A percentile compares a stretch with the other conserved stretches of the same genome.
phyloP scores from a whole-genome alignment of 2,113 vertebrate genomes.

The Xenopus borealis region DNA sequence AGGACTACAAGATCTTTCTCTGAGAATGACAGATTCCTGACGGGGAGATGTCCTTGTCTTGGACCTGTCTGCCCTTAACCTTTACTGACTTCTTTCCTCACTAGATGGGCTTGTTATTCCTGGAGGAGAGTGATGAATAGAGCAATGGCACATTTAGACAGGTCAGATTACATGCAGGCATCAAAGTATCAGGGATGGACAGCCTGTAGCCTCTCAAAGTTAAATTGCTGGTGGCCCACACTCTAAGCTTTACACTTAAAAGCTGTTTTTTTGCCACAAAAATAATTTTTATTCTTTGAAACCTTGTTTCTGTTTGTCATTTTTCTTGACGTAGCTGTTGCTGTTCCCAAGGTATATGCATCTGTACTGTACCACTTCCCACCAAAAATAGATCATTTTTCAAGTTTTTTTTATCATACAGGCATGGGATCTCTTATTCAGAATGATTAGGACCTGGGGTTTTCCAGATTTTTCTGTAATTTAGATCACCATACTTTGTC shows the following conservation, averaged over 20 bases:
- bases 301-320: no score
- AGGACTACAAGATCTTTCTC: constrained; percentile 23
- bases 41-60: constrained; percentile 40
- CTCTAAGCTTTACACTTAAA: background rate
- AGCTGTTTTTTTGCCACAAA: no score
- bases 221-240: constrained; percentile 3
- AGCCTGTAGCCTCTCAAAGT: constrained; percentile 28
- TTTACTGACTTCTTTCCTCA: constrained; percentile 41
- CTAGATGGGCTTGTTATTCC: constrained; percentile 1
- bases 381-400: no score
- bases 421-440: no score
- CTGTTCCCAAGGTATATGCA: no score
- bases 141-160: constrained; percentile 34
- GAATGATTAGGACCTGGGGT: no score
- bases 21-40: constrained; percentile 40
- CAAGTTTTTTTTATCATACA: no score
- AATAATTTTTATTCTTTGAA: no score
- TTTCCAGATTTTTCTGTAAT: no score
- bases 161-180: constrained; percentile 37
- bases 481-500: no score
- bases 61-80: constrained; percentile 44
- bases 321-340: no score
- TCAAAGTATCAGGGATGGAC: constrained; percentile 31
- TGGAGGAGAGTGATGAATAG: constrained; percentile 20
- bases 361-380: no score